Evolutionary conservation across 35 echinoderm and acorn worm genomes (phyloP), one percentile per base, ranked within the genome.

Genomic region (Lytechinus variegatus): DNA sequence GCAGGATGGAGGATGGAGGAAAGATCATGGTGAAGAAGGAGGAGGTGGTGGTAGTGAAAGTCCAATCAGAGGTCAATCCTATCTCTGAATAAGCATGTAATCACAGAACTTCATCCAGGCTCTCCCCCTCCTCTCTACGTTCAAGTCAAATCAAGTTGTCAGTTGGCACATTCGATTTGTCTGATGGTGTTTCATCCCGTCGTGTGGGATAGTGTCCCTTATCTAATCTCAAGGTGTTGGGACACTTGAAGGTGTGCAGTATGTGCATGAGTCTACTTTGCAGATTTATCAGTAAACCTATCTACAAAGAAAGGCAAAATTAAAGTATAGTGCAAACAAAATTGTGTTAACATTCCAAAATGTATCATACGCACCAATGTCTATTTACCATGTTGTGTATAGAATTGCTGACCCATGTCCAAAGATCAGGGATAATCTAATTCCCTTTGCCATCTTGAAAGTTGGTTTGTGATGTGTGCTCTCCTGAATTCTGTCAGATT

Each of bases 81-180:
- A 33, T 29, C 10, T 27, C 28, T 90, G 88, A 28, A 44, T 90
- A 90, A 90, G 52, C 88, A 90, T 90, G 88, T 90, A 90, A 90
- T 33, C 87, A 53, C 87, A 89, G 27, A 89, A 53, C 28, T 89
- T 89, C 14, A 33, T 24, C 87, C 87, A 52, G 28, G 10, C 52
- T 53, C 10, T 33, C 9, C 27, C 28, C 27, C 28, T 3, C 28
- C 86, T n/a, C 86, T 87, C 24, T 16, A 87, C 87, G 5, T 29
- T 53, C 28, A 27, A 44, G 28, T 89, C 87, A 90, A 54, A 90
- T 90, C 88, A 90, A 90, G 88, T 51, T 90, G 52, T 90, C 88
- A 90, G 88, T 90, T 33, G 10, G 88, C 88, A 90, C 88, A 52
- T 90, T 90, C 29, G 27, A 54, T 90, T 54, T 90, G 88, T 90